Percentiles rank a stretch among this genome's conserved stretches.
Conservation (phyloP, 2,797 vertebrate genomes). For the Lates japonicus region DNA sequence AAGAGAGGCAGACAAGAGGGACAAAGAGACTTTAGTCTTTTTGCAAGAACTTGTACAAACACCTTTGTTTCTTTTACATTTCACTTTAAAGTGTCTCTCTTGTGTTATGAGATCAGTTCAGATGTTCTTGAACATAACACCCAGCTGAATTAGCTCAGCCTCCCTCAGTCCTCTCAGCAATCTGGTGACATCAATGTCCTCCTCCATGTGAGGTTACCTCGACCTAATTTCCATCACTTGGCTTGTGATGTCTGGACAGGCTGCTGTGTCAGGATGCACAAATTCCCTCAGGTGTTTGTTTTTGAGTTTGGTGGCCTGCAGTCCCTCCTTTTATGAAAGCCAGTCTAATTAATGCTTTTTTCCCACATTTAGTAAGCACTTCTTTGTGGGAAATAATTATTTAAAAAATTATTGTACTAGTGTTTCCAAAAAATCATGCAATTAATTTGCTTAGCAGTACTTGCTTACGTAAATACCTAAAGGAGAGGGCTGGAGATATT, state of each 20-base stretch:
- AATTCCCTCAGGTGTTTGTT: slow-evolving; percentile 12
- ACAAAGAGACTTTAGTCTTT: neutral
- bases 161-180: slow-evolving; percentile 67
- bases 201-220: slow-evolving; percentile 60
- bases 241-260: slow-evolving; percentile 30
- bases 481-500: neutral
- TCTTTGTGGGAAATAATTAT: neutral
- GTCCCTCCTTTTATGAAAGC: neutral
- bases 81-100: neutral
- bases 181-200: slow-evolving; percentile 53
- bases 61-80: neutral
- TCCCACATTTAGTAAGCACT: too few species aligned
- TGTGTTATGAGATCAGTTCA: slow-evolving; percentile 5
- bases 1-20: neutral
- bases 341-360: neutral
- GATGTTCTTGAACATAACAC: slow-evolving; percentile 6
- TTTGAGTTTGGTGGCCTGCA: neutral
- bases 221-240: slow-evolving; percentile 47
- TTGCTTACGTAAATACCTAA: neutral
- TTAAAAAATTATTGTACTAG: neutral
- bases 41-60: neutral
- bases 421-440: neutral
- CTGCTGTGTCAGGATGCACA: neutral
- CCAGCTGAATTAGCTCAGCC: slow-evolving; percentile 71
- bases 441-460: neutral